phyloP scores from a whole-genome alignment of 1,140 invertebrate genomes.

The Tetramorium simillimum region DNA sequence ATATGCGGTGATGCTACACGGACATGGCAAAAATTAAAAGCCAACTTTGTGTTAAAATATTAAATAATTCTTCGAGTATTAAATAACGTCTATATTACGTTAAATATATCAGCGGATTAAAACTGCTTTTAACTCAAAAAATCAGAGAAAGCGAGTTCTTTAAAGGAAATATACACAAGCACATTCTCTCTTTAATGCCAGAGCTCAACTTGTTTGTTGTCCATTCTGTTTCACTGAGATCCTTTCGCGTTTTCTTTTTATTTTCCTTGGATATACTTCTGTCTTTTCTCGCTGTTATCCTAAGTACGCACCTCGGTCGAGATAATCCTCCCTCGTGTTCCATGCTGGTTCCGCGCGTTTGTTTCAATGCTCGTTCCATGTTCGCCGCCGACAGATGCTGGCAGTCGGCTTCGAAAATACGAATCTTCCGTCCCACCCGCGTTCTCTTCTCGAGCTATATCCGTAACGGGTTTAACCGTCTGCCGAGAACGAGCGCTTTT shows the following conservation, averaged over 20 bases:
- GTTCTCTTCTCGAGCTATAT: slow-evolving; percentile 70
- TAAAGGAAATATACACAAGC: slow-evolving; percentile 7
- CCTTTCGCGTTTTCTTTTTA: not conserved
- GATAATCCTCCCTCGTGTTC: slow-evolving; percentile 43
- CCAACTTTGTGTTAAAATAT: not conserved
- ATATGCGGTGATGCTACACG: not conserved
- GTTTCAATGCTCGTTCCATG: slow-evolving; percentile 32
- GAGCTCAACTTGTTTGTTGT: slow-evolving; percentile 37
- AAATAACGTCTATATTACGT: not conserved
- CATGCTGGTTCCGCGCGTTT: slow-evolving; percentile 28
- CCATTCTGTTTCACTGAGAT: slow-evolving; percentile 8
- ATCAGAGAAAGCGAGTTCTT: not conserved
- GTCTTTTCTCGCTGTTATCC: slow-evolving; percentile 38
- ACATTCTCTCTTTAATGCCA: slow-evolving; percentile 32
- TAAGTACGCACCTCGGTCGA: slow-evolving; percentile 33
- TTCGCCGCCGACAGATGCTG: slow-evolving; percentile 67
- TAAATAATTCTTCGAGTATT: not conserved
- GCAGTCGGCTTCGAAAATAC: slow-evolving; percentile 74
- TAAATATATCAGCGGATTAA: not conserved
- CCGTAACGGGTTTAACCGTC: slow-evolving; percentile 74
- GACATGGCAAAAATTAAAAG: not conserved
- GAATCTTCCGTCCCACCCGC: slow-evolving; percentile 61
- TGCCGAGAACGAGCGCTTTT: slow-evolving; percentile 69
- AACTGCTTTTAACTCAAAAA: not conserved
- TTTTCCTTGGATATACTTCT: slow-evolving; percentile 36